Percentiles rank a stretch among this genome's conserved stretches.
phyloP scores from a whole-genome alignment of 2,797 vertebrate genomes.

The Cirrhinus molitorella region DNA sequence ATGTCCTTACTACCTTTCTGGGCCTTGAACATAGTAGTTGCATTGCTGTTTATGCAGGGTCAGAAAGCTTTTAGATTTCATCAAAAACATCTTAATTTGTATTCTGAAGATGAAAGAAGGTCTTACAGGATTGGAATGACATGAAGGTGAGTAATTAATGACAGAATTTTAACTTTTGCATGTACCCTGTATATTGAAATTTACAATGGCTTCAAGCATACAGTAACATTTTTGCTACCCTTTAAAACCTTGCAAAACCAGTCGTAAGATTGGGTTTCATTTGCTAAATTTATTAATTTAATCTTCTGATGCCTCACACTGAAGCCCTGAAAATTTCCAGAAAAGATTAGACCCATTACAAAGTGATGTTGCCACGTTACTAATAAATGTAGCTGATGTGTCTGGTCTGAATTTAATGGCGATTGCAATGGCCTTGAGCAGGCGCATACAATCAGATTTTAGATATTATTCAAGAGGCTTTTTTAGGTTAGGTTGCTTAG shows the following conservation, averaged over 20 bases:
- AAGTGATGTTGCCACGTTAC: neutral
- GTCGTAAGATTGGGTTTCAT: neutral
- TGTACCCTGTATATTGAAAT: too few relatives aligned
- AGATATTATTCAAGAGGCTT: too few relatives aligned
- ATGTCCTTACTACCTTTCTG: too few relatives aligned
- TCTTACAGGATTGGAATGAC: too few relatives aligned
- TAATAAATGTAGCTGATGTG: neutral
- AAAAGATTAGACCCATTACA: neutral
- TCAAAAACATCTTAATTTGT: too few relatives aligned
- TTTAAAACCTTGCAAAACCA: neutral
- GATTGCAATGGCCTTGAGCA: neutral
- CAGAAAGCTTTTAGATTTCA: too few relatives aligned
- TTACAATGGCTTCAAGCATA: neutral
- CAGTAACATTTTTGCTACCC: neutral
- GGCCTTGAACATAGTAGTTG: too few relatives aligned
- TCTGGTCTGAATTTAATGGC: neutral
- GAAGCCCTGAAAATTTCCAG: neutral
- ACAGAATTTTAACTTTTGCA: too few relatives aligned
- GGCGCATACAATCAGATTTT: neutral
- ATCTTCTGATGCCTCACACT: neutral
- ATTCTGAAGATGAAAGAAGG: too few relatives aligned
- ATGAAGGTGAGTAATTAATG: too few relatives aligned
- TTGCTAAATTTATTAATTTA: neutral
- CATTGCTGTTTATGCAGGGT: too few relatives aligned
- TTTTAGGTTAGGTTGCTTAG: neutral